phyloP scores from a whole-genome alignment of 2,797 vertebrate species.

The Sebastes cheni region DNA sequence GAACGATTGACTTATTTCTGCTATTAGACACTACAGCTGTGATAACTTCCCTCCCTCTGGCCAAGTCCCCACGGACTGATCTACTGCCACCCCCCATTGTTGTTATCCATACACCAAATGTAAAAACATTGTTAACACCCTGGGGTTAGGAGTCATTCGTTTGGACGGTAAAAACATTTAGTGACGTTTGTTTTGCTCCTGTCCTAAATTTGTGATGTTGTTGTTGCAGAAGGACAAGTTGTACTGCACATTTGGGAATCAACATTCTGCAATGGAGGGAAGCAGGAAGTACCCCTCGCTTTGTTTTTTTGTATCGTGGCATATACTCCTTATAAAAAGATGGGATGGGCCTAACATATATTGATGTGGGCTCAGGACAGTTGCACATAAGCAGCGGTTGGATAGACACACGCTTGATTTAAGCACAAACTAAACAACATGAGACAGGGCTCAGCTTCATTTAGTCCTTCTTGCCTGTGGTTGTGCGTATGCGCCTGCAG shows the following conservation, averaged over 20 bases:
- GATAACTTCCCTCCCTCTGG: not conserved
- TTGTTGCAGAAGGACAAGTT: not conserved
- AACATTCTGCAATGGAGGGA: not conserved
- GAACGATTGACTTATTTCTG: no score
- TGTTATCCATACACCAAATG: not conserved
- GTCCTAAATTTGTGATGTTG: not conserved
- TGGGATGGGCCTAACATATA: not conserved
- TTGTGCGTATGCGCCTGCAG: not conserved
- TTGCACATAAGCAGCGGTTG: not conserved
- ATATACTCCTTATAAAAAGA: not conserved
- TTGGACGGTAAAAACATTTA: not conserved
- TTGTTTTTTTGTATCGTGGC: not conserved
- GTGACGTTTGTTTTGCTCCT: not conserved
- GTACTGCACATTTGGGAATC: not conserved
- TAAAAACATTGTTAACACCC: not conserved
- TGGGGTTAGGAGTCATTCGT: not conserved
- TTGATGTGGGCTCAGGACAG: not conserved
- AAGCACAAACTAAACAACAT: not conserved
- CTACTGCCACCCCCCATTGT: not conserved
- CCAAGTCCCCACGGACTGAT: not conserved
- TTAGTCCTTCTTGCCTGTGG: not conserved
- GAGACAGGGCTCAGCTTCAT: slow-evolving; percentile 10
- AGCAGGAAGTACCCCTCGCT: not conserved
- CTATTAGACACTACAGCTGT: no score
- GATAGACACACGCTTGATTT: not conserved